These are phyloP conservation scores for Myripristis jacobus DNA, from an alignment of 2,797 vertebrate genomes.

Conservation along the genomic window DNA sequence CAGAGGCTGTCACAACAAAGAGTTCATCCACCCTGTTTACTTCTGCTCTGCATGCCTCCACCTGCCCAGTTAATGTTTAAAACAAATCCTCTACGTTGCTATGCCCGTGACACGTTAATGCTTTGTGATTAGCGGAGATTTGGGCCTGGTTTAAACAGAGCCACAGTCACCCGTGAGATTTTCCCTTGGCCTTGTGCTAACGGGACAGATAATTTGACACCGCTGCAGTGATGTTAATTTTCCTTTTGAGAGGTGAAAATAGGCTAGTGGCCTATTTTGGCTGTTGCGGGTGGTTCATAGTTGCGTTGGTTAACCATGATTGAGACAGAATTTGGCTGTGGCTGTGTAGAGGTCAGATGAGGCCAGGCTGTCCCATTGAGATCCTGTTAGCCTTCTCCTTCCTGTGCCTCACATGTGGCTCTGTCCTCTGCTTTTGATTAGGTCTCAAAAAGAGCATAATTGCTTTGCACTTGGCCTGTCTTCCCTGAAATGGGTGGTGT, in stretches of 20 bases:
- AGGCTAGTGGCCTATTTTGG: conserved; percentile 6
- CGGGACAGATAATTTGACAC: conserved; percentile 57
- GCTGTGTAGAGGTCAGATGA: conserved; percentile 9
- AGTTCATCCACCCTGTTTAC: conserved; percentile 23
- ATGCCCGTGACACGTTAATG: conserved; percentile 60
- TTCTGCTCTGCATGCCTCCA: conserved; percentile 40
- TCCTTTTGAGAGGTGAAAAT: conserved; percentile 30
- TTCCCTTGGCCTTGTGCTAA: conserved; percentile 43
- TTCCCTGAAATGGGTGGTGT: conserved; percentile 10
- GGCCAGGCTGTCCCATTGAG: conserved; percentile 5
- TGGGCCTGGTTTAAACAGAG: conserved; percentile 23
- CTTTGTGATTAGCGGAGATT: conserved; percentile 59
- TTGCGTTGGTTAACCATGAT: conserved; percentile 14
- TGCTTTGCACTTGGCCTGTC: conserved; percentile 15
- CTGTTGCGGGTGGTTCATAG: conserved; percentile 3
- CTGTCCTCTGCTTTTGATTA: background rate
- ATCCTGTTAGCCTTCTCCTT: background rate
- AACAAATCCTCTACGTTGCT: conserved; percentile 45
- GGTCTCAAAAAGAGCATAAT: conserved; percentile 10
- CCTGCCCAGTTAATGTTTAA: conserved; percentile 59
- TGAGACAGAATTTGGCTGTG: background rate
- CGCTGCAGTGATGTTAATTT: conserved; percentile 31
- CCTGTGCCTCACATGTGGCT: background rate
- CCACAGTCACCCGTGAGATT: conserved; percentile 53
- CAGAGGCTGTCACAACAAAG: conserved; percentile 28